These are phyloP conservation scores for Halichondria panicea DNA, from an alignment of 37 sponge, comb jelly and placozoan genomes.

Conservation along the genomic window DNA sequence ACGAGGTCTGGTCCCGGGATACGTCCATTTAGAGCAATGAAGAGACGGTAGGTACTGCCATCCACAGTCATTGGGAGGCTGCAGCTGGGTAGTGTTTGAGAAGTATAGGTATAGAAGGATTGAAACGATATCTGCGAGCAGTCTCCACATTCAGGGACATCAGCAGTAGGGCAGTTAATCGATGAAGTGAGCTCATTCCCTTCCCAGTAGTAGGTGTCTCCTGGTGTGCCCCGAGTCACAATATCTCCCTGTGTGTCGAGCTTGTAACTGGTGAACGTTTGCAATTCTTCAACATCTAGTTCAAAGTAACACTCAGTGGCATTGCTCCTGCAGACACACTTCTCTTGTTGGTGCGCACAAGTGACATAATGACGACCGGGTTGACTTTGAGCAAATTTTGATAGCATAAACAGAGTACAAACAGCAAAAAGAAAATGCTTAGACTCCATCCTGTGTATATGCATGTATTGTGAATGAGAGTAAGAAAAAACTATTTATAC, in stretches of 20 bases:
- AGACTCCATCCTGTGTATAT: no score
- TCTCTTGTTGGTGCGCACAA: background rate
- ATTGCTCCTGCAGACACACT: background rate
- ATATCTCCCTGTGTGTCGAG: background rate
- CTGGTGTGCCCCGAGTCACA: conserved; percentile 2
- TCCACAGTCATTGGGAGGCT: conserved; percentile 45
- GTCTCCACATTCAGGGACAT: background rate
- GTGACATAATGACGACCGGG: no score
- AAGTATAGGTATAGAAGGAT: no score
- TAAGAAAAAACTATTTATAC: no score
- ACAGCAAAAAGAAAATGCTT: no score
- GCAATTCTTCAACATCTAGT: background rate
- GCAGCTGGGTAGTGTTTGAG: no score
- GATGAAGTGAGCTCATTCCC: background rate
- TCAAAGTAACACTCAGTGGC: background rate
- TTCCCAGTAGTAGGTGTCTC: background rate
- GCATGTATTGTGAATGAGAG: no score
- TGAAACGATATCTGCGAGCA: no score
- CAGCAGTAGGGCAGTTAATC: no score
- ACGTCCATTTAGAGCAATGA: conserved; percentile 57
- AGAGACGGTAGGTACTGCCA: conserved; percentile 30
- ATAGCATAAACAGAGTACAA: no score
- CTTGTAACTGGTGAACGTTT: conserved; percentile 9
- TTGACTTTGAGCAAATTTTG: no score
- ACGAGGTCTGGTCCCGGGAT: conserved; percentile 69